phyloP scores from a whole-genome alignment of 2,888 invertebrate species.

The Ichneumoninae sp. region DNA sequence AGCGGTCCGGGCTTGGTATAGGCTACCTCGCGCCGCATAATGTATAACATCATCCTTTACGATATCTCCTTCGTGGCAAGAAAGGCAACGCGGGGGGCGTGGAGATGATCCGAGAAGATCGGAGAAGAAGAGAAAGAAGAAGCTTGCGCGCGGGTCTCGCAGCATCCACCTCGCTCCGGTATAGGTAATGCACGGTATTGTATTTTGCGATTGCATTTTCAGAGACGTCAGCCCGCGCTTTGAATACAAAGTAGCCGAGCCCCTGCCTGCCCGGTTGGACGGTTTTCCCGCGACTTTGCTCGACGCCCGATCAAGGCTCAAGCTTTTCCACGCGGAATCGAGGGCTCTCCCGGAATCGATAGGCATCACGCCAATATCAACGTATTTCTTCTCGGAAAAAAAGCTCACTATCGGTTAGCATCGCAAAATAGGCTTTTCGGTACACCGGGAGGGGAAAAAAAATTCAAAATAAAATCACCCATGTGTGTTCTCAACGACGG shows the following conservation, averaged over 20 bases:
- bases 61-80: conserved; percentile 76
- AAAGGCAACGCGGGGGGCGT: conserved; percentile 50
- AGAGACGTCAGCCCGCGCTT: conserved; percentile 82
- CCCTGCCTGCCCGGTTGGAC: background rate
- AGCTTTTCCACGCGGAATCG: conserved; percentile 13
- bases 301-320: conserved; percentile 26
- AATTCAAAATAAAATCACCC: background rate
- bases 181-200: conserved; percentile 83
- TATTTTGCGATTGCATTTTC: conserved; percentile 84
- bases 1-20: conserved; percentile 56
- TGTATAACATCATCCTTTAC: conserved; percentile 83
- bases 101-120: conserved; percentile 41
- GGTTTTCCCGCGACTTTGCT: conserved; percentile 45
- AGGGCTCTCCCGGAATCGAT: conserved; percentile 20
- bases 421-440: background rate
- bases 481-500: background rate
- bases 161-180: conserved; percentile 68
- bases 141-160: conserved; percentile 41
- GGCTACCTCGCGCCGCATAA: conserved; percentile 79
- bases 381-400: background rate
- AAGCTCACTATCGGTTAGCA: background rate
- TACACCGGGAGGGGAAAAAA: background rate
- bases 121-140: conserved; percentile 52
- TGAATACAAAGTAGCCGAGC: conserved; percentile 81
- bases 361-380: conserved; percentile 21